Base-by-base conservation (phyloP, 2,888 invertebrate species). In the Macrosiphum euphorbiae region DNA sequence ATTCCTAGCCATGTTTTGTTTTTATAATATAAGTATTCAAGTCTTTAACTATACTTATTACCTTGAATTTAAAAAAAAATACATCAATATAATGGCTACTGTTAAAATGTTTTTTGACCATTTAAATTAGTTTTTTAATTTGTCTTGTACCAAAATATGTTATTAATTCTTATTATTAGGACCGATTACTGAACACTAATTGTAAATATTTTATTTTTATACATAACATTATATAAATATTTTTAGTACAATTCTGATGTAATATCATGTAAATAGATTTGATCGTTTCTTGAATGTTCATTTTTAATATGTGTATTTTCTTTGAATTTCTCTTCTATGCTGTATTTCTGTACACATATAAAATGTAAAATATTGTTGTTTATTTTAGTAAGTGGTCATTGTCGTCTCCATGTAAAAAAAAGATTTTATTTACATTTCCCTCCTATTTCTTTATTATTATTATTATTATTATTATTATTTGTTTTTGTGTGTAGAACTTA, bases 1-100 rank as follows among this genome's bases (percentile, higher is more conserved):
- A 95, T 92, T 95, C 95, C 84, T 95, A 95, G 95, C 94, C 94
- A 87, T 86, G 47, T 88, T 94, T 35, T 90, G n/a, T 90, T 94
- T 85, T 90, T 20, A 35, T 94, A 20, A 35, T 58, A 85, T 47
- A 35, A 58, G 47, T 90, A 90, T 35, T 94, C 28, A 47, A 90
- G 85, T 61, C 28, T 26, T 92, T 28, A 86, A 88, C 50, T 84
- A 50, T 89, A 52, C 11, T 47, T 47, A 90, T 90, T 28, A 44
- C 52, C n/a, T 35, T 86, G 35, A 90, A 90, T 86, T 93, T 13
- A 61, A 89, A 50, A 55, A 55, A 3, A 88, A 90, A 90, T 93
- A 35, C 26, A 85, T 89, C 20, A 35, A 3, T 89, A 47, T 84
- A 86, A 90, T 90, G 41, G 44, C 52, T 86, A 67, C 11, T 94